Evolutionary conservation across 2,888 invertebrate genomes (phyloP), one percentile per base, ranked within the genome.

Genomic region (Odontothrips loti): DNA sequence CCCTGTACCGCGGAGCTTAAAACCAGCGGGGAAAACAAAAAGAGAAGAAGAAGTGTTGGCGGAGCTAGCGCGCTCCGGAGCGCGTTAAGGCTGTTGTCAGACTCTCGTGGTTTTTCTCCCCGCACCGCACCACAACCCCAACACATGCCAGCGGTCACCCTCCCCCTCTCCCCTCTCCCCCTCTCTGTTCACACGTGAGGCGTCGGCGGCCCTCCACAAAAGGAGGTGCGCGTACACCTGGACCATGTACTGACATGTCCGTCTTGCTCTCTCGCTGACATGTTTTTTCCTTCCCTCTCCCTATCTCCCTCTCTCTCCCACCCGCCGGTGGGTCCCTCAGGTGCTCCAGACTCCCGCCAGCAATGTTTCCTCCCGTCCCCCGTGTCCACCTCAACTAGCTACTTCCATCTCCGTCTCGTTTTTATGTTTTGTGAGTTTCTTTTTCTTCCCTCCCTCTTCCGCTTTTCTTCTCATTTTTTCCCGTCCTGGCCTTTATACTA

Each of bases 381-480:
- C 51, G 51, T 17, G 51, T 51, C 51, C 51, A 51, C 51, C 51
- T 51, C 51, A 51, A 51, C 51, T 51, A 51, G 51, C 51, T 51
- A 51, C 51, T 51, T 51, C 51, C 51, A 51, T 51, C 51, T 51
- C 51, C 51, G 51, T 51, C 15, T 20, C 20, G 12, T 51, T 51
- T 51, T 51, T 20, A 51, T 43, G 34, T 43, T 43, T 43, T 43
- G 2, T 63, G n/a, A 63, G 10, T 63, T 23, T 63, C 68, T 68
- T 23, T 68, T 23, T 4, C 23, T 68, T 68, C 68, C 11, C 68
- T 23, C 23, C 11, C 68, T 23, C 68, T 23, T 23, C 23, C 63
- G 15, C 63, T 63, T n/a, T 63, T n/a, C n/a, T n/a, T 63, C 63
- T 63, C 63, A 20, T n/a, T 63, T n/a, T 63, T n/a, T 63, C 63